phyloP scores from a whole-genome alignment of 2,888 invertebrate species.

The Carpatolechia fugitivella region DNA sequence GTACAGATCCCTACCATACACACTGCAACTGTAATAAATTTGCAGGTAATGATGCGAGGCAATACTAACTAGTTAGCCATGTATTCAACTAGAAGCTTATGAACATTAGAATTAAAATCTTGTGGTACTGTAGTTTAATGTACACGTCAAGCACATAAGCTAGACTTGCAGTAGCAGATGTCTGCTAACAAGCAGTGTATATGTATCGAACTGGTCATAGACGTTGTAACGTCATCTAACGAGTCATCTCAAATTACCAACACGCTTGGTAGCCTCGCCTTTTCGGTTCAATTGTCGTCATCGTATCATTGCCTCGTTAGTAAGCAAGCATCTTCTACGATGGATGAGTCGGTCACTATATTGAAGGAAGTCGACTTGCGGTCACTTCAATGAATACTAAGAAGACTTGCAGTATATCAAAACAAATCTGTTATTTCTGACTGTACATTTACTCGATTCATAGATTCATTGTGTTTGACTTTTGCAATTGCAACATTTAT shows the following conservation, averaged over 20 bases:
- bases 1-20: slow-evolving; percentile 10
- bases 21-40: slow-evolving; percentile 15
- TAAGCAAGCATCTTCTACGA: neutral
- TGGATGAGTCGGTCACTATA: neutral
- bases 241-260: slow-evolving; percentile 39
- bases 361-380: neutral
- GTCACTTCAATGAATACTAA: neutral
- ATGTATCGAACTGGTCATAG: neutral
- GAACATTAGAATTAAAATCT: neutral
- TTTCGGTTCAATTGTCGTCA: slow-evolving; percentile 32
- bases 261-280: slow-evolving; percentile 33
- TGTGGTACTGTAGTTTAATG: neutral
- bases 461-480: neutral
- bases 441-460: too few species aligned
- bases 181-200: neutral
- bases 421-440: too few species aligned
- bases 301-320: slow-evolving; percentile 4
- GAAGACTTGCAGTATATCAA: too few species aligned
- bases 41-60: slow-evolving; percentile 21
- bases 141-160: neutral
- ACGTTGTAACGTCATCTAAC: slow-evolving; percentile 30
- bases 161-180: neutral
- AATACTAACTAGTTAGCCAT: slow-evolving; percentile 14
- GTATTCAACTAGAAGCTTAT: neutral
- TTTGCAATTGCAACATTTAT: neutral